Evolutionary conservation across 92 coral and sea anemone genomes (phyloP).

Genomic region (Actinostola sp.): DNA sequence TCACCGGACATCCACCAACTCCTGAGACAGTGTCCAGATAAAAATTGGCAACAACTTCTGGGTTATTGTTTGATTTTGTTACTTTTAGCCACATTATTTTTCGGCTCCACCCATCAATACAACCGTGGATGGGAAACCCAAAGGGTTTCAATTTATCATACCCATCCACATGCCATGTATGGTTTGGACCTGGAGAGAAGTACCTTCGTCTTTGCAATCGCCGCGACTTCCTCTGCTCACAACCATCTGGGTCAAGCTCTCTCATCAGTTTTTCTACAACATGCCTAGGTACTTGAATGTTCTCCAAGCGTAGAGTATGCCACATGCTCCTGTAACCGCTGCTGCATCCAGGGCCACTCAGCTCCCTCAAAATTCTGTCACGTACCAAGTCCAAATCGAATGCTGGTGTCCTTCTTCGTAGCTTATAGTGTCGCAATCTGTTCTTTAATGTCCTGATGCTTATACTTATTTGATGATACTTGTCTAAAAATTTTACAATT

Average conservation of each 20-base stretch:
- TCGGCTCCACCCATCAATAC: slow-evolving; percentile 64
- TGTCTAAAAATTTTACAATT: too few relatives aligned
- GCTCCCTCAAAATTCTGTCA: too few relatives aligned
- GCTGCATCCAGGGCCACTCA: too few relatives aligned
- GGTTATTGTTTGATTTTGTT: slow-evolving; percentile 57
- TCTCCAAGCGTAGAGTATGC: slow-evolving; percentile 15
- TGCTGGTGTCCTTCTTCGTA: too few relatives aligned
- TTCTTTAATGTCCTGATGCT: too few relatives aligned
- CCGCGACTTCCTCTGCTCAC: slow-evolving; percentile 50
- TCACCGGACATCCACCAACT: slow-evolving; percentile 59
- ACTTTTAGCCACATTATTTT: slow-evolving; percentile 59
- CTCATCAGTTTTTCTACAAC: slow-evolving; percentile 39
- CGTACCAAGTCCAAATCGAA: too few relatives aligned
- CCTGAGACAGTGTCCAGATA: slow-evolving; percentile 49
- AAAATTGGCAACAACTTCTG: slow-evolving; percentile 55
- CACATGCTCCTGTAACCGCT: slow-evolving; percentile 35
- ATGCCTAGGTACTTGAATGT: slow-evolving; percentile 37
- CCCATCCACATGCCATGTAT: slow-evolving; percentile 62
- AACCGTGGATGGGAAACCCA: slow-evolving; percentile 68
- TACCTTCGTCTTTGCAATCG: slow-evolving; percentile 51
- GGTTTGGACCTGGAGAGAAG: slow-evolving; percentile 46
- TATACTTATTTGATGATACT: too few relatives aligned
- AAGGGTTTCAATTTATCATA: slow-evolving; percentile 67
- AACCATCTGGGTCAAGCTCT: slow-evolving; percentile 51
- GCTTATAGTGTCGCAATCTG: too few relatives aligned